These are phyloP conservation scores for Abrostola triplasia DNA, from an alignment of 2,888 invertebrate species.

Conservation along the genomic window DNA sequence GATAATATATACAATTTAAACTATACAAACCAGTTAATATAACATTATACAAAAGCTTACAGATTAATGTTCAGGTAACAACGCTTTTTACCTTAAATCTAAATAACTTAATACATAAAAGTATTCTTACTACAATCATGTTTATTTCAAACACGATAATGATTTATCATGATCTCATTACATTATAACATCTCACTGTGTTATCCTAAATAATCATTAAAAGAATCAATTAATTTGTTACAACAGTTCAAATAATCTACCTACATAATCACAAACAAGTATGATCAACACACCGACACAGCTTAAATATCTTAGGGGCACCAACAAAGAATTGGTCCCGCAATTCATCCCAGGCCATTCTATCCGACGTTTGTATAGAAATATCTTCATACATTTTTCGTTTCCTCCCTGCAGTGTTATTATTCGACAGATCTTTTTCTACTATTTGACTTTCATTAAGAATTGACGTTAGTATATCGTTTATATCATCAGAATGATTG, in stretches of 20 bases:
- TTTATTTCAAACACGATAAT: too few relatives aligned
- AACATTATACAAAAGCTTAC: too few relatives aligned
- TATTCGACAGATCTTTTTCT: neutral
- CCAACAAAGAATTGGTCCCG: conserved; percentile 46
- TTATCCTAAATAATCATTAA: too few relatives aligned
- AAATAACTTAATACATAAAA: too few relatives aligned
- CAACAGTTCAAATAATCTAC: neutral
- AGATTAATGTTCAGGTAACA: too few relatives aligned
- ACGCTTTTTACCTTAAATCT: too few relatives aligned
- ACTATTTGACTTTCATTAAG: conserved; percentile 12
- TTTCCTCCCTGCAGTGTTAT: conserved; percentile 10
- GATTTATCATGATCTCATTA: too few relatives aligned
- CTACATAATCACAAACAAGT: conserved; percentile 24
- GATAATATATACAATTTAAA: too few relatives aligned
- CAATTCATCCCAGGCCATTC: conserved; percentile 41
- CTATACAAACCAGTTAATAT: too few relatives aligned
- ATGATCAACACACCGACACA: conserved; percentile 49
- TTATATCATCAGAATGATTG: conserved; percentile 31
- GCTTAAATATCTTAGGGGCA: conserved; percentile 43
- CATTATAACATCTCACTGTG: too few relatives aligned
- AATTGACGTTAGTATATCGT: conserved; percentile 24
- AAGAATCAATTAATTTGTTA: too few relatives aligned
- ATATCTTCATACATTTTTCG: conserved; percentile 28
- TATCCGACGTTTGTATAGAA: conserved; percentile 8
- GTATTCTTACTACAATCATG: too few relatives aligned